These are phyloP conservation scores for Pogonus chalceus DNA, from an alignment of 1,140 invertebrate species.

Conservation along the genomic window DNA sequence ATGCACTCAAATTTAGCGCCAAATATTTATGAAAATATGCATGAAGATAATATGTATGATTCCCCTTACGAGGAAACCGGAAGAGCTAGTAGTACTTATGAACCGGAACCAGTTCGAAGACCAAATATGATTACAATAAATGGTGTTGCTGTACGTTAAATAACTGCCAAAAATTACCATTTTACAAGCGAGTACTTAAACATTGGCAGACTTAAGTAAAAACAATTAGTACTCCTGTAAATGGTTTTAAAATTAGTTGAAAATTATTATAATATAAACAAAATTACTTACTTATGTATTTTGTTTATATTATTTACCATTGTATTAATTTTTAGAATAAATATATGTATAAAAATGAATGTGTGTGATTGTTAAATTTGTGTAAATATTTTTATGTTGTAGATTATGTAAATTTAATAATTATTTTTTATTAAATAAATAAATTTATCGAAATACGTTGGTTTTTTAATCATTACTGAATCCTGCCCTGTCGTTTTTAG, in stretches of 20 bases:
- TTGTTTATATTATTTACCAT: too few species aligned
- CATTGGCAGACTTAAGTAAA: too few species aligned
- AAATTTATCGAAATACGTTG: too few species aligned
- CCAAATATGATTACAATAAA: constrained; percentile 61
- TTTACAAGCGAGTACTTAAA: too few species aligned
- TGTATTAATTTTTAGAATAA: too few species aligned
- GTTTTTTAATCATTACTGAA: too few species aligned
- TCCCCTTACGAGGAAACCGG: constrained; percentile 46
- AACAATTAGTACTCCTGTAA: too few species aligned
- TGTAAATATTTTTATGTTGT: constrained; percentile 7
- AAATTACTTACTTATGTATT: too few species aligned
- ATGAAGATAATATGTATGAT: constrained; percentile 61
- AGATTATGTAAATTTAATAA: constrained; percentile 3
- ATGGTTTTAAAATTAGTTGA: too few species aligned
- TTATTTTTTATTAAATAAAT: background rate
- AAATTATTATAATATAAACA: too few species aligned
- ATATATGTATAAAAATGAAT: background rate
- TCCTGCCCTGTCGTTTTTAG: too few species aligned
- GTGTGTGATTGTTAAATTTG: background rate
- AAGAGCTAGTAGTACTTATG: constrained; percentile 54
- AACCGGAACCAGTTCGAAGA: constrained; percentile 49
- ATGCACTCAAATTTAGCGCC: constrained; percentile 29
- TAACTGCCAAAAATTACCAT: constrained; percentile 2
- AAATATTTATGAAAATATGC: constrained; percentile 64
- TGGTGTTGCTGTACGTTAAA: constrained; percentile 56